Base-by-base conservation (phyloP, 2,888 invertebrate species). In the Deroplatys truncata region DNA sequence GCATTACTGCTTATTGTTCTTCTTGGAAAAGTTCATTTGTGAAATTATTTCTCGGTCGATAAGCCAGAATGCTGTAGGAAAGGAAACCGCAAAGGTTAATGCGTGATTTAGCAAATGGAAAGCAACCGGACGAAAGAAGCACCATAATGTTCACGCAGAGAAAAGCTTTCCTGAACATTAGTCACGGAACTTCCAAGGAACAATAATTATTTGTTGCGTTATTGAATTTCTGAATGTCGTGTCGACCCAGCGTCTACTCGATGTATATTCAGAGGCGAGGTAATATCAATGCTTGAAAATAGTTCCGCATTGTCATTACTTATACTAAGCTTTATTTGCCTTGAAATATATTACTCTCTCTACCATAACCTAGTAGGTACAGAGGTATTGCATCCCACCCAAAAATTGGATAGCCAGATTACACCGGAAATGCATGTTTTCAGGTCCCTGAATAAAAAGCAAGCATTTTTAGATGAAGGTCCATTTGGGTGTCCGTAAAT, bases 151-250 rank as follows among this genome's bases (percentile, higher is more conserved):
- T 72, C 56, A 72, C 25, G 56, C 56, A 72, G 25, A 72, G 56
- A 72, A 20, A 72, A 72, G 56, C 25, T 72, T 72, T 72, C 56
- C 20, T 72, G 56, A 72, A 25, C 56, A 72, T 72, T 72, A 83
- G 87, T 87, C 87, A 87, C 87, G 87, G 28, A 35, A 87, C 83
- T n/a, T 82, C 35, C 83, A 35, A n/a, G 56, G 20, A 0, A 72
- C 56, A 87, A 31, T 87, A 86, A 87, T 87, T 82, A 87, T 87
- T 87, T 82, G 87, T 82, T 82, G 87, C 82, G 20, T 87, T 87
- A 87, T 87, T 87, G 82, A 87, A 87, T 86, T 86, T 28, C 86
- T 82, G 9, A 82, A 25, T 72, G 43, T 87, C 87, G 83, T 87
- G 87, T n/a, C 56, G 56, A 72, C 20, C 56, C 56, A 20, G 20